A percentile compares a stretch with the other conserved stretches of the same genome.
Conservation (phyloP, 2,797 vertebrate genomes). For the Mormyrus proboscirostris region DNA sequence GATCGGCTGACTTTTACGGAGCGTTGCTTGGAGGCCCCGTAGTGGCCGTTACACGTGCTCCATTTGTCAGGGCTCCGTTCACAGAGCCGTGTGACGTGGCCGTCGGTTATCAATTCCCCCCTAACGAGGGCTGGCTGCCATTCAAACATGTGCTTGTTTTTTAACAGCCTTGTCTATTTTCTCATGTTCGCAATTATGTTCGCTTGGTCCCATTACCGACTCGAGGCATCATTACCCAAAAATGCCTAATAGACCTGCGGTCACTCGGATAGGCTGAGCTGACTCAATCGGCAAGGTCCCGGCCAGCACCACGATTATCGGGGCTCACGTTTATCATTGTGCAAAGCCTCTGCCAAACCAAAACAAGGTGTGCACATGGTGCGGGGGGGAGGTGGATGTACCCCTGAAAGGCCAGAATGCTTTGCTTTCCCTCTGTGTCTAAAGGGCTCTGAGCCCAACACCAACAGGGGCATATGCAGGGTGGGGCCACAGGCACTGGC, state of each 20-base stretch:
- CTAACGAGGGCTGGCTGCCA: slow-evolving; percentile 41
- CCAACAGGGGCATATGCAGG: background rate
- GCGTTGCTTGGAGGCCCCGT: slow-evolving; percentile 16
- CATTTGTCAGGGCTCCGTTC: slow-evolving; percentile 39
- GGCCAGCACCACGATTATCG: slow-evolving; percentile 33
- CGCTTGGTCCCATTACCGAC: slow-evolving; percentile 45
- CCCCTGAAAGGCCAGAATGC: slow-evolving; percentile 34
- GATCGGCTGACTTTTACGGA: slow-evolving; percentile 24
- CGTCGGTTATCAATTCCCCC: slow-evolving; percentile 37
- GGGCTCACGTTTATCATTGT: slow-evolving; percentile 46
- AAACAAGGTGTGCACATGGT: slow-evolving; percentile 35
- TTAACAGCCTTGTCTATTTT: slow-evolving; percentile 45
- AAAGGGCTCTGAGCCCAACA: slow-evolving; percentile 21
- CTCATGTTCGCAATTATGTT: slow-evolving; percentile 49
- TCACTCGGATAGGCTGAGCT: slow-evolving; percentile 43
- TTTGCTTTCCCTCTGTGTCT: slow-evolving; percentile 23
- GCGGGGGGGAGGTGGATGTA: slow-evolving; percentile 17
- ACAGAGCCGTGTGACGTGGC: slow-evolving; percentile 26
- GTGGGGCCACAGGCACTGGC: background rate
- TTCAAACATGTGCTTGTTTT: slow-evolving; percentile 56
- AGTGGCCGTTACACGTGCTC: slow-evolving; percentile 30
- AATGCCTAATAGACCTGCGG: slow-evolving; percentile 49
- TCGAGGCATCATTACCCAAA: slow-evolving; percentile 52
- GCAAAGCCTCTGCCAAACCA: slow-evolving; percentile 45
- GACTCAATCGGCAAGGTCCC: slow-evolving; percentile 47